These are phyloP conservation scores for Pangasius djambal DNA, from an alignment of 2,797 vertebrate genomes.

Conservation along the genomic window DNA sequence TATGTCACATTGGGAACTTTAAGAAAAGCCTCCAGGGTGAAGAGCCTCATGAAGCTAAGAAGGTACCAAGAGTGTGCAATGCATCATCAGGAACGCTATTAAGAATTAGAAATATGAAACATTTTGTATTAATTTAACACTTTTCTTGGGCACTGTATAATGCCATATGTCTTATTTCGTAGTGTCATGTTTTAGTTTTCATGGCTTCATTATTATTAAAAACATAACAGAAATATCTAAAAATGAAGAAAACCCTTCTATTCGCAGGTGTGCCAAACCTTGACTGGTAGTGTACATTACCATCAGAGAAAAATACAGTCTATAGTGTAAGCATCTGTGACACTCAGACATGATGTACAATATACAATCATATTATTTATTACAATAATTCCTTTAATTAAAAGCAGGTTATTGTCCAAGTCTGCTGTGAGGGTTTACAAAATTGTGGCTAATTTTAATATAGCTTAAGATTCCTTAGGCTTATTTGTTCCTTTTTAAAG, in stretches of 20 bases:
- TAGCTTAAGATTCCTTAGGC: neutral
- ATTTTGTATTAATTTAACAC: no score
- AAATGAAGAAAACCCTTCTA: neutral
- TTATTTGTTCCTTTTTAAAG: neutral
- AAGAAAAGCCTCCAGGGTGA: neutral
- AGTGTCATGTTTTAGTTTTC: neutral
- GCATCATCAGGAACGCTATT: neutral
- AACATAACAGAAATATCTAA: neutral
- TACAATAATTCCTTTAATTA: neutral
- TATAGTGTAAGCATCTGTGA: neutral
- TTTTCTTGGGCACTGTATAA: neutral
- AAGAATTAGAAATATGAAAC: neutral
- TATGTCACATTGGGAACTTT: neutral
- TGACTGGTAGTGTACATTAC: neutral
- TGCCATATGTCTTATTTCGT: neutral
- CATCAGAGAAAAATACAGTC: neutral
- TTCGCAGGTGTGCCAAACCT: neutral
- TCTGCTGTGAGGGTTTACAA: neutral
- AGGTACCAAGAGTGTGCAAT: neutral
- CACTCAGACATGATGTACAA: neutral
- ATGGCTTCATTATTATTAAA: neutral
- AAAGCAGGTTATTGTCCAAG: neutral
- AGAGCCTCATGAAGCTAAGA: no score
- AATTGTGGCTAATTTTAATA: neutral
- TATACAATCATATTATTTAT: neutral